A percentile compares a stretch with the other conserved stretches of the same genome.
phyloP scores from a whole-genome alignment of 2,888 invertebrate species.

The Gonocerus acuteangulatus region DNA sequence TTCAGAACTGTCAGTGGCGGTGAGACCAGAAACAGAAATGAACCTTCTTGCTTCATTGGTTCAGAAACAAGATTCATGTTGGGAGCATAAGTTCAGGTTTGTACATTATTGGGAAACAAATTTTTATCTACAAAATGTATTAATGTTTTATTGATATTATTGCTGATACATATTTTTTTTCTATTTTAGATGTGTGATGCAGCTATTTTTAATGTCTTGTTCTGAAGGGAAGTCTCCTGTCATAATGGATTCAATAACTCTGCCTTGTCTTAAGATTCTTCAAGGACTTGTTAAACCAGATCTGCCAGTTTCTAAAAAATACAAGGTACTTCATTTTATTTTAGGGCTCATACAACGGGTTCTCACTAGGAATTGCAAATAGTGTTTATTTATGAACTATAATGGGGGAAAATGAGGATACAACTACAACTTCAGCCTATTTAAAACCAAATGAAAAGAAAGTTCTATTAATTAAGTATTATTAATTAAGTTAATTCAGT shows the following conservation, averaged over 20 bases:
- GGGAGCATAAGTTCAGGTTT: constrained; percentile 79
- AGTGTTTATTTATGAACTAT: no score
- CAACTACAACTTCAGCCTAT: no score
- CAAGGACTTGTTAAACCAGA: constrained; percentile 69
- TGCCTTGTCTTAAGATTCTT: constrained; percentile 88
- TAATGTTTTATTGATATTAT: no score
- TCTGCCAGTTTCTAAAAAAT: constrained; percentile 49
- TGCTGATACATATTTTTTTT: no score
- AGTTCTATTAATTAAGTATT: no score
- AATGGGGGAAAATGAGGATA: no score
- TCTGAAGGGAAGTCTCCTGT: constrained; percentile 71
- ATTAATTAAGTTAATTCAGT: no score
- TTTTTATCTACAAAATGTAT: no score
- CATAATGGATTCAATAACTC: constrained; percentile 81
- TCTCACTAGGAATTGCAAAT: no score
- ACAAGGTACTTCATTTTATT: constrained; percentile 45
- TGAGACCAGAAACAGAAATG: constrained; percentile 88
- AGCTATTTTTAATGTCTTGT: constrained; percentile 73
- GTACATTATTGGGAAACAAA: no score
- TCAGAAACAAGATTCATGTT: constrained; percentile 87
- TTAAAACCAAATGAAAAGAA: no score
- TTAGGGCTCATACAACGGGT: no score
- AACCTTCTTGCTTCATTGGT: constrained; percentile 77
- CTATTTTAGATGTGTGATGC: constrained; percentile 60
- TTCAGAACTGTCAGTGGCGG: constrained; percentile 63